Conservation (phyloP, 2,888 invertebrate species). For the Clostera curtula region DNA sequence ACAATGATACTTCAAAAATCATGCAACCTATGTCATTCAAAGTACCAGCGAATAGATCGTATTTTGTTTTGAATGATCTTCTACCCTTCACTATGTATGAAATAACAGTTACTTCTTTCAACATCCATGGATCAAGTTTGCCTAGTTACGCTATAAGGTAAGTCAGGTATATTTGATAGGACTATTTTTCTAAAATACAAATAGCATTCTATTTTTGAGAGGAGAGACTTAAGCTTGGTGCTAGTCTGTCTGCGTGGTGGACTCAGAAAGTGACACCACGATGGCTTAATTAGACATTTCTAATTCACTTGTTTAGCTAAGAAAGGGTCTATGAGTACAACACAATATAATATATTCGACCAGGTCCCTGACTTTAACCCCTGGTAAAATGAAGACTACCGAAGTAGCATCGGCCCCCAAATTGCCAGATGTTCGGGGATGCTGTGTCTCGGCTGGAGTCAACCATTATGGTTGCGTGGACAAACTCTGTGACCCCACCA, state of each 20-base stretch:
- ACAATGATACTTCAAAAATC: slow-evolving; percentile 33
- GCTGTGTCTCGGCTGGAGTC: slow-evolving; percentile 83
- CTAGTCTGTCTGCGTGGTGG: too few species aligned
- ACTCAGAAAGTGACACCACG: too few species aligned
- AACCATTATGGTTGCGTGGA: slow-evolving; percentile 83
- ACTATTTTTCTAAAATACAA: neutral
- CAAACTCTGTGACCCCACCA: slow-evolving; percentile 86
- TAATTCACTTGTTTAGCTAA: too few species aligned
- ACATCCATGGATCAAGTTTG: slow-evolving; percentile 84
- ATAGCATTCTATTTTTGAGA: too few species aligned
- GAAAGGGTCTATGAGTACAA: too few species aligned
- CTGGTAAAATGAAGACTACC: slow-evolving; percentile 76
- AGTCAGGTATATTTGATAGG: slow-evolving; percentile 10
- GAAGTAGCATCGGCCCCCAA: slow-evolving; percentile 77
- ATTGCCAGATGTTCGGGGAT: slow-evolving; percentile 83
- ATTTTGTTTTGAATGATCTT: slow-evolving; percentile 76
- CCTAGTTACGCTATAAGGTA: slow-evolving; percentile 82
- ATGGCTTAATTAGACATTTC: too few species aligned
- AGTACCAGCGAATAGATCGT: slow-evolving; percentile 76
- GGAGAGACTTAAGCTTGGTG: too few species aligned
- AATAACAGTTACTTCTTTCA: slow-evolving; percentile 81
- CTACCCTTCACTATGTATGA: slow-evolving; percentile 90
- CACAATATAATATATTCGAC: too few species aligned
- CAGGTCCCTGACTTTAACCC: slow-evolving; percentile 80
- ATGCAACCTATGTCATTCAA: slow-evolving; percentile 56